Evolutionary conservation across 2,113 vertebrate genomes (phyloP).

Genomic region (Melanerpes formicivorus): DNA sequence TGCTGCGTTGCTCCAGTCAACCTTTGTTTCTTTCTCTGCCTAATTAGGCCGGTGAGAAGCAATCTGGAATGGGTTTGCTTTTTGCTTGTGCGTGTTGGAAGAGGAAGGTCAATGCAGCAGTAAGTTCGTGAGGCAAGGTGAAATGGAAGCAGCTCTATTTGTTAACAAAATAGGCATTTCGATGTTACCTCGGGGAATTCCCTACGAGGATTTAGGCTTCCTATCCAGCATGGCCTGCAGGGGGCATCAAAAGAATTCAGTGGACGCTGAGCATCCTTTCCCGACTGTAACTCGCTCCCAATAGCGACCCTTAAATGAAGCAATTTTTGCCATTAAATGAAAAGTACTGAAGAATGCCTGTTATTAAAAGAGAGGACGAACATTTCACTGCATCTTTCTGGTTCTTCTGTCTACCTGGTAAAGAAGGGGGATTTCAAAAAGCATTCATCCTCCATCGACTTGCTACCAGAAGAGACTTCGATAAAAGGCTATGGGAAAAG

Average conservation of each 20-base stretch:
- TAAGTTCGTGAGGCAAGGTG: not conserved
- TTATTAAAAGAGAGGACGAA: not conserved
- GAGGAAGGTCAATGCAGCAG: not conserved
- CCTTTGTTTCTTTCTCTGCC: not conserved
- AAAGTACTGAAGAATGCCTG: not conserved
- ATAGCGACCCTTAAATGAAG: not conserved
- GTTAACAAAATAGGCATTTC: not conserved
- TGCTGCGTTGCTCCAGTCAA: rapidly evolving
- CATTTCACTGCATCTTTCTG: not conserved
- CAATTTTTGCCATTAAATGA: not conserved
- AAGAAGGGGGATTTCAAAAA: not conserved
- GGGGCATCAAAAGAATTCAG: conserved; percentile 67
- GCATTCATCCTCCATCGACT: not conserved
- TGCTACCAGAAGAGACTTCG: not conserved
- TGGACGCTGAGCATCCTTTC: not conserved
- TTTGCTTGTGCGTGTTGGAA: not conserved
- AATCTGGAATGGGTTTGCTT: not conserved
- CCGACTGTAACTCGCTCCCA: not conserved
- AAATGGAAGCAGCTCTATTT: not conserved
- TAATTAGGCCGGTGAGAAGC: not conserved
- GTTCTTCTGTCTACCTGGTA: not conserved
- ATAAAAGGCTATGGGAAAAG: not conserved
- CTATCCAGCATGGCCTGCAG: conserved; percentile 59
- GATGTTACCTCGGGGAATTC: not conserved
- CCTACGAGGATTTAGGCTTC: not conserved